Conservation (phyloP, 1,140 invertebrate genomes). For the Drosophila pseudoobscura region DNA sequence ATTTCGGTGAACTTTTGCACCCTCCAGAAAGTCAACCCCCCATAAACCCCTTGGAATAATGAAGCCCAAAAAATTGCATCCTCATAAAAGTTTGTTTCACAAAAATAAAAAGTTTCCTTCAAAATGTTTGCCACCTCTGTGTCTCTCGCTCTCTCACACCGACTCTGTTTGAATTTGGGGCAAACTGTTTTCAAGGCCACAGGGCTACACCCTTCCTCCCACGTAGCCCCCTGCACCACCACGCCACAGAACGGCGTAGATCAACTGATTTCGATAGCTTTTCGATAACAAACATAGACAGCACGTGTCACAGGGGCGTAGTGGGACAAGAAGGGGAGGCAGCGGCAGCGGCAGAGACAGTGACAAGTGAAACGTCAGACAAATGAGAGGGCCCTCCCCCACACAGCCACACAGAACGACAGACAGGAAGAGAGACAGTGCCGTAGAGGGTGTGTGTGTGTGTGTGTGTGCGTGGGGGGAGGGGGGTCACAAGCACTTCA, state of each 20-base stretch:
- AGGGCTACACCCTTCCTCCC: neutral
- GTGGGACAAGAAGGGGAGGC: neutral
- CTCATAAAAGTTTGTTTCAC: neutral
- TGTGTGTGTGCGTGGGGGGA: too few species aligned
- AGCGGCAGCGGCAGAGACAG: constrained; percentile 28
- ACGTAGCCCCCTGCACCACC: too few species aligned
- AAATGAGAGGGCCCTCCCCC: constrained; percentile 40
- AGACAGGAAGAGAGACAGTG: constrained; percentile 18
- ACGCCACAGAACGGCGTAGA: constrained; percentile 4
- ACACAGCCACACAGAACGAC: constrained; percentile 23
- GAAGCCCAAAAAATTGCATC: neutral
- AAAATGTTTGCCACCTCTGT: constrained; percentile 6
- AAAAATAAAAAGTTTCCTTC: neutral
- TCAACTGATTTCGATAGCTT: constrained; percentile 48
- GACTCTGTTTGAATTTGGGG: constrained; percentile 4
- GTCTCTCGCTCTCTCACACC: neutral
- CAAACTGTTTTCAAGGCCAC: constrained; percentile 31
- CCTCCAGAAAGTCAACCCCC: too few species aligned
- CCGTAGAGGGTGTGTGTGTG: constrained; percentile 11
- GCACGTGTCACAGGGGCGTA: constrained; percentile 4
- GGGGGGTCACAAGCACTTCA: constrained; percentile 65
- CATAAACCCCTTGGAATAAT: neutral
- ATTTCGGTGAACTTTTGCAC: too few species aligned
- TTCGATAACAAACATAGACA: constrained; percentile 26
- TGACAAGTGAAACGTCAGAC: constrained; percentile 57